Conservation (phyloP, 2,113 vertebrate genomes). For the Halcyon senegalensis region DNA sequence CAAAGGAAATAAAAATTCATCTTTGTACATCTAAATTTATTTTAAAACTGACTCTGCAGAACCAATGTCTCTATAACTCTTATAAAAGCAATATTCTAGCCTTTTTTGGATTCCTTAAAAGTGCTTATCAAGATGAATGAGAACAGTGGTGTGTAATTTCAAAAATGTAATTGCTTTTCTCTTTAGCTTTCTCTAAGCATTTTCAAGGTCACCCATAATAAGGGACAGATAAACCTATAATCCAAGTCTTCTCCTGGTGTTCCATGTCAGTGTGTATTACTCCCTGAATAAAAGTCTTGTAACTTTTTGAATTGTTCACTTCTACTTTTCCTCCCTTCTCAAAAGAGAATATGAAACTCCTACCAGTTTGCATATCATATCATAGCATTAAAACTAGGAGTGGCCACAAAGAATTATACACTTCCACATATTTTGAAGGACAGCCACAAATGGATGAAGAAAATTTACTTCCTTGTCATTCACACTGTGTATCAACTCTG, state of each 20-base stretch:
- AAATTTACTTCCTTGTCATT: not conserved
- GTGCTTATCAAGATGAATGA: slow-evolving; percentile 85
- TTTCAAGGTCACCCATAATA: slow-evolving; percentile 77
- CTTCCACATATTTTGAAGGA: not conserved
- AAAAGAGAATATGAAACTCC: not conserved
- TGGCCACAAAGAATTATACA: not conserved
- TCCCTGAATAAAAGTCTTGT: not conserved
- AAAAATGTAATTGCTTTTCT: slow-evolving; percentile 85
- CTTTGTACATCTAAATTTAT: slow-evolving; percentile 77
- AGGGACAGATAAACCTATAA: slow-evolving; percentile 41
- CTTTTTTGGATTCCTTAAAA: slow-evolving; percentile 77
- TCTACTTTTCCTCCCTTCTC: not conserved
- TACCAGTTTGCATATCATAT: not conserved
- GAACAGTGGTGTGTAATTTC: slow-evolving; percentile 80
- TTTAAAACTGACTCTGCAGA: slow-evolving; percentile 69
- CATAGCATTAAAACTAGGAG: not conserved
- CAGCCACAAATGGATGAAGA: not conserved
- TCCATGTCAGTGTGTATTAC: not conserved
- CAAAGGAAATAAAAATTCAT: slow-evolving; percentile 74
- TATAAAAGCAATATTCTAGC: slow-evolving; percentile 68
- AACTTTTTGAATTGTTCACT: not conserved
- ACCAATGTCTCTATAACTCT: slow-evolving; percentile 59
- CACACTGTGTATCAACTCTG: not conserved
- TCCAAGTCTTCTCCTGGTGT: slow-evolving; percentile 45
- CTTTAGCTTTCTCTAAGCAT: slow-evolving; percentile 63